Percentiles rank a stretch among this genome's conserved stretches.
Conservation (phyloP, 92 coral and sea anemone species). For the Scolanthus callimorphus region DNA sequence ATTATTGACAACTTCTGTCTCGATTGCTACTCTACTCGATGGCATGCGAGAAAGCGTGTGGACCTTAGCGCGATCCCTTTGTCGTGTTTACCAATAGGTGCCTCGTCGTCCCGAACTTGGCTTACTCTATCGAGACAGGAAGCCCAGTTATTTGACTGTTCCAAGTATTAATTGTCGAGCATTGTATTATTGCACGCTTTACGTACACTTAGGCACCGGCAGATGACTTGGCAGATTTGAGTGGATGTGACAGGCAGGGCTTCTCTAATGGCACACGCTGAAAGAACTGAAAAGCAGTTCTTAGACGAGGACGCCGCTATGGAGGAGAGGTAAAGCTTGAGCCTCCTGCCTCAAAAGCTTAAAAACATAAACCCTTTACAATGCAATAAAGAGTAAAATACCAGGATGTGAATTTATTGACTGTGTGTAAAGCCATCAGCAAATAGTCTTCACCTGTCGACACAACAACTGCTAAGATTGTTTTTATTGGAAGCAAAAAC, state of each 20-base stretch:
- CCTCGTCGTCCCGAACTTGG: slow-evolving; percentile 38
- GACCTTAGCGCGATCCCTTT: background rate
- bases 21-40: background rate
- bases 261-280: background rate
- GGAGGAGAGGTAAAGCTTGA: background rate
- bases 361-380: too few relatives aligned
- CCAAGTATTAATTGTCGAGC: background rate
- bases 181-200: background rate
- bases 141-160: slow-evolving; percentile 49
- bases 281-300: background rate
- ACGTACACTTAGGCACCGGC: background rate
- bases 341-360: background rate
- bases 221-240: slow-evolving; percentile 17
- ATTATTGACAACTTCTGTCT: too few relatives aligned
- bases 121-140: slow-evolving; percentile 69
- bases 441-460: too few relatives aligned
- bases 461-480: too few relatives aligned
- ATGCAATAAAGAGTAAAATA: too few relatives aligned
- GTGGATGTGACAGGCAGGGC: slow-evolving; percentile 16
- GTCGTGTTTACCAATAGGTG: slow-evolving; percentile 51
- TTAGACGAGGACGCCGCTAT: background rate
- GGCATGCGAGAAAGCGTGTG: background rate
- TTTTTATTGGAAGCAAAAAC: too few relatives aligned
- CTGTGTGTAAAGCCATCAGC: too few relatives aligned
- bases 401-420: too few relatives aligned